Base-by-base conservation (phyloP, 2,888 invertebrate genomes). In the Leptopilina syphax region DNA sequence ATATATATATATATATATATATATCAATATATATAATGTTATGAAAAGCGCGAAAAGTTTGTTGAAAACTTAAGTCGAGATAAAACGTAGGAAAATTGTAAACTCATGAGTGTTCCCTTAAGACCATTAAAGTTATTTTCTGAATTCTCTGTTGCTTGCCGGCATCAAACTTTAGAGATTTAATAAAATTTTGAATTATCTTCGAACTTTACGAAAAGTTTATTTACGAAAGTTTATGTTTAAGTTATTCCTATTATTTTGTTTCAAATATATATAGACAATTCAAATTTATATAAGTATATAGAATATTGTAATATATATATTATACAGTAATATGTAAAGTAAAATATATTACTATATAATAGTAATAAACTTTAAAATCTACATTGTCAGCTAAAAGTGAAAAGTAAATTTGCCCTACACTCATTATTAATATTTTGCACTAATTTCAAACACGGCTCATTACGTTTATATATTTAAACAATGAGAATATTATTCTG, bases 21-120 rank as follows among this genome's bases (percentile, higher is more conserved):
- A 18, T 47, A 47, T 47, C n/a, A n/a, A 47, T 47, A 50, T 50
- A 70, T 70, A 54, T 34, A 70, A 70, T 54, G 12, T n/a, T 50
- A 47, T 70, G 34, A 54, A 54, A 70, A 54, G 27, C 12, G 50
- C 27, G 54, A 54, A 54, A 54, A 70, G 70, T 70, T 70, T 27
- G 24, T 54, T 27, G n/a, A 70, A 70, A 70, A 70, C 54, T 70
- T 54, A 24, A 70, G 70, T 70, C 27, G n/a, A 70, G 70, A 54
- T 70, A 70, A 70, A 70, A 70, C 54, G 18, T 13, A 27, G 27
- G 54, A 27, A 70, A 70, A 54, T 70, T 70, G 70, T 70, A 54
- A 54, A 54, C 70, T 54, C 70, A 54, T 70, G 27, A 70, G 24
- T 13, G 54, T 70, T 70, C 54, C 54, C 54, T 70, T 13, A 54